Conservation (phyloP, 1,140 invertebrate species). For the Eriosoma lanigerum region DNA sequence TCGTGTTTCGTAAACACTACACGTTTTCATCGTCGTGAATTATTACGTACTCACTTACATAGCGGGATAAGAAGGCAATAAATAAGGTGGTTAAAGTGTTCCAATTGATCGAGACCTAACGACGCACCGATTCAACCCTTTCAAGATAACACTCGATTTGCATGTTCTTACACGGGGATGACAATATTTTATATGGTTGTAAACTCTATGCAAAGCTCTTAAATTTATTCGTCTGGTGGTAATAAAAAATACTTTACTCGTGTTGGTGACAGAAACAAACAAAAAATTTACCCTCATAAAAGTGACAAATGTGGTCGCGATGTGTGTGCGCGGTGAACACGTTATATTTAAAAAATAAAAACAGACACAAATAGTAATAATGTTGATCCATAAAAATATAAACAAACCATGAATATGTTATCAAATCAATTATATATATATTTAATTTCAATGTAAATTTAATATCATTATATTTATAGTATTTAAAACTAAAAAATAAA, state of each 20-base stretch:
- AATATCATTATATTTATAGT: too few species aligned
- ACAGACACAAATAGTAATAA: too few species aligned
- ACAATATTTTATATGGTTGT: constrained; percentile 5
- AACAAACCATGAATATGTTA: too few species aligned
- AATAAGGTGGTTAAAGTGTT: background rate
- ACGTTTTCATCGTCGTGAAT: constrained; percentile 4
- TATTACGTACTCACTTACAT: background rate
- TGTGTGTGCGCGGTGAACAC: too few species aligned
- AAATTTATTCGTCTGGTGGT: constrained; percentile 12
- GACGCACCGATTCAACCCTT: constrained; percentile 18
- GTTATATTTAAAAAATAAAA: too few species aligned
- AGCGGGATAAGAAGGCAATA: background rate
- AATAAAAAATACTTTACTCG: constrained; percentile 4
- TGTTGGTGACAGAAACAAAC: background rate
- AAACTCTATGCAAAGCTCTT: background rate
- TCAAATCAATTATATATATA: too few species aligned
- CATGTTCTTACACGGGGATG: background rate
- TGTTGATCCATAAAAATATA: too few species aligned
- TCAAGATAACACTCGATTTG: background rate
- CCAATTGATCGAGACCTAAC: constrained; percentile 20
- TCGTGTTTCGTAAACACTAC: background rate
- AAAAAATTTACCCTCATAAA: background rate
- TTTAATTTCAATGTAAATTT: too few species aligned
- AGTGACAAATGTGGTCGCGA: background rate
- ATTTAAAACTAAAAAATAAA: too few species aligned